Evolutionary conservation across 2,888 invertebrate species (phyloP).

Genomic region (Melieria picta): DNA sequence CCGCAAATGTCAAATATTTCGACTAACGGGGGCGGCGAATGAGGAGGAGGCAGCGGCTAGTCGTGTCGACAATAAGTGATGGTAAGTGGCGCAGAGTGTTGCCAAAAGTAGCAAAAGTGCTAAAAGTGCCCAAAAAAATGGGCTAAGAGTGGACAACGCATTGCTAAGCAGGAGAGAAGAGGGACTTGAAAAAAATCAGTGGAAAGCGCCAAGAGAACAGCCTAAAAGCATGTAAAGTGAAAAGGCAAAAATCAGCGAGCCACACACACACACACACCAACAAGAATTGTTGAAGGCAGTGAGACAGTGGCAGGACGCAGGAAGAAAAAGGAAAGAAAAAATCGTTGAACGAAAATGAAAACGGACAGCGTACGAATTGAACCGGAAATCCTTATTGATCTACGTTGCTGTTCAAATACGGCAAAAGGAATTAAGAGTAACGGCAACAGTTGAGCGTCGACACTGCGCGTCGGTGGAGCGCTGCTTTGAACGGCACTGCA

Average conservation of each 20-base stretch:
- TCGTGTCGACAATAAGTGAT: neutral
- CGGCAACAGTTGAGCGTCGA: neutral
- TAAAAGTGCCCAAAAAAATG: slow-evolving; percentile 16
- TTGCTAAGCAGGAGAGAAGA: slow-evolving; percentile 6
- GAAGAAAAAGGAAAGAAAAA: neutral
- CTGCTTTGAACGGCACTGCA: neutral
- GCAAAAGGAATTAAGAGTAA: slow-evolving; percentile 16
- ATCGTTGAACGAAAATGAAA: slow-evolving; percentile 29
- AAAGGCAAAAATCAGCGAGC: slow-evolving; percentile 1
- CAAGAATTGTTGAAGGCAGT: neutral
- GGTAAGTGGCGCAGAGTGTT: slow-evolving; percentile 1
- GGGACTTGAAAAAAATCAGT: neutral
- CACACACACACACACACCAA: neutral
- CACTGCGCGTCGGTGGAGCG: slow-evolving; percentile 1
- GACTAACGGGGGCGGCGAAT: too few species aligned
- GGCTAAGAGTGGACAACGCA: slow-evolving; percentile 11
- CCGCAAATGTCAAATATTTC: slow-evolving; percentile 20
- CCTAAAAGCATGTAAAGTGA: slow-evolving; percentile 20
- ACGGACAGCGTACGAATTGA: slow-evolving; percentile 51
- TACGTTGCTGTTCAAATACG: slow-evolving; percentile 43
- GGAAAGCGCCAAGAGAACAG: slow-evolving; percentile 4
- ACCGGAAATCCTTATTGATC: slow-evolving; percentile 64
- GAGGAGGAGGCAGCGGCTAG: slow-evolving; percentile 5
- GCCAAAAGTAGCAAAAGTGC: slow-evolving; percentile 22
- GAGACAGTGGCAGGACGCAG: neutral